Evolutionary conservation across 2,888 invertebrate genomes (phyloP).

Genomic region (Dasypolia templi): DNA sequence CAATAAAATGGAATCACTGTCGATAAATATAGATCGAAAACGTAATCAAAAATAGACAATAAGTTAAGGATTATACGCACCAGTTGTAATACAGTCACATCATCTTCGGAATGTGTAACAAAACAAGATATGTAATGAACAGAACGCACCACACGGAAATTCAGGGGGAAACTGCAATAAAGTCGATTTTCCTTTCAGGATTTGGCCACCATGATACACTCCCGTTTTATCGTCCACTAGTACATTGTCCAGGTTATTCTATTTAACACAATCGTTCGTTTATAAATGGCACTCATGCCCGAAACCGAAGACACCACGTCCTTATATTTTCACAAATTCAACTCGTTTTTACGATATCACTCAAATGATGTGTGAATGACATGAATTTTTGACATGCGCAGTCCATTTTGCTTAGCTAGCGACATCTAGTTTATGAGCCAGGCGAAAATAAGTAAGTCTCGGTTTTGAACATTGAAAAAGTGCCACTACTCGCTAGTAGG

Average conservation of each 20-base stretch:
- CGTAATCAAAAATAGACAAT: constrained; percentile 85
- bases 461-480: neutral
- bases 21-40: constrained; percentile 83
- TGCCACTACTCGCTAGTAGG: constrained; percentile 68
- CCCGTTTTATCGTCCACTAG: constrained; percentile 71
- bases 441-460: neutral
- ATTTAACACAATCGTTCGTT: constrained; percentile 76
- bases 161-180: constrained; percentile 76
- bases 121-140: constrained; percentile 67
- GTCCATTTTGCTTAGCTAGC: constrained; percentile 71
- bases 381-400: constrained; percentile 89
- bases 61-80: constrained; percentile 76
- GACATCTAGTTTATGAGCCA: constrained; percentile 71
- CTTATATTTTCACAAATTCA: constrained; percentile 83
- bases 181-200: constrained; percentile 71
- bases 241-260: constrained; percentile 70
- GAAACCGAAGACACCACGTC: constrained; percentile 78
- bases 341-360: constrained; percentile 84
- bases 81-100: constrained; percentile 77
- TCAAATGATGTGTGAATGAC: constrained; percentile 87
- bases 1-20: constrained; percentile 79
- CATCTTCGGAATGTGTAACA: constrained; percentile 75
- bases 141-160: constrained; percentile 66
- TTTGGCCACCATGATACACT: constrained; percentile 71
- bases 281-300: constrained; percentile 77